Base-by-base conservation (phyloP, 2,888 invertebrate species). In the Zhuqinia jingwanae region DNA sequence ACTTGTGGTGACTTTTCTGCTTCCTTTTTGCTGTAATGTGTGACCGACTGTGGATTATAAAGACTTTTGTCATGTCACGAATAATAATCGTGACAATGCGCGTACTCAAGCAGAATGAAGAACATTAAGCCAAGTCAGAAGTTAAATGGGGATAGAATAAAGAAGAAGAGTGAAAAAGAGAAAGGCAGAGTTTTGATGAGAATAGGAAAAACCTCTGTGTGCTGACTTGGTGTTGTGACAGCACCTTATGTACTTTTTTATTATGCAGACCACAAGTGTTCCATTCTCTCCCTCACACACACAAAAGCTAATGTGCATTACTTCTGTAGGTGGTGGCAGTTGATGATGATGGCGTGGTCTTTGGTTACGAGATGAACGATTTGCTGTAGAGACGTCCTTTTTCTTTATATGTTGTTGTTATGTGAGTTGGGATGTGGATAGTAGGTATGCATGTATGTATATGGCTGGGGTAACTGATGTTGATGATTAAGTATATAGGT, bases 201-300 rank as follows among this genome's bases (percentile, higher is more conserved):
- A 53, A 53, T 36, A 56, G 56, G 76, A 53, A 56, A 76, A 56
- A 76, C n/a, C n/a, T 76, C 76, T 56, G 76, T 17, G 53, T 42
- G 56, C 20, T 58, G 17, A 10, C 6, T 58, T 11, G 17, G 8
- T n/a, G 42, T 76, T 36, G 22, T 13, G 53, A 20, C 27, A 30
- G 30, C 30, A 75, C 53, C 22, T 5, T 56, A 56, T n/a, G n/a
- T n/a, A n/a, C n/a, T n/a, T n/a, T 76, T 76, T 76, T 76, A 76
- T 76, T 76, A 76, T 60, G 42, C 60, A 58, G 60, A 77, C 77
- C 60, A 60, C 73, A 60, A 77, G 58, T 77, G 77, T 60, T 77
- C 45, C 45, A 58, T 45, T 60, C 60, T 60, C 60, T 45, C n/a
- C 30, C 56, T 6, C 53, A 6, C 36, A 36, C 36, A 36, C 8